Evolutionary conservation across 2,113 vertebrate species (phyloP).

Genomic region (Ginglymostoma cirratum): DNA sequence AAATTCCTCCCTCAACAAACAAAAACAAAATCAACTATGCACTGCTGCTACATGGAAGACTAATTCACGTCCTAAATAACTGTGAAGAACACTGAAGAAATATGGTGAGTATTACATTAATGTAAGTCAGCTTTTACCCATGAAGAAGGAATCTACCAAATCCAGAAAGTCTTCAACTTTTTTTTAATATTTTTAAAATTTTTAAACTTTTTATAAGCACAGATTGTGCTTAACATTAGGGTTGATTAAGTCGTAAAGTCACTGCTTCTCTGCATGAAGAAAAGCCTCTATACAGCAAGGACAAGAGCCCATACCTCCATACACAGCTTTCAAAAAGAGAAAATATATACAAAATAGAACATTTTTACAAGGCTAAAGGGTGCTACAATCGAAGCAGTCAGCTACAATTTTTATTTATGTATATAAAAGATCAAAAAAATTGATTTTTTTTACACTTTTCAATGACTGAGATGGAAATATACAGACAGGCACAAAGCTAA

Average conservation of each 20-base stretch:
- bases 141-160: not conserved
- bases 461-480: constrained; percentile 37
- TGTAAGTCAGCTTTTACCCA: not conserved
- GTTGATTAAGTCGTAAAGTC: constrained; percentile 63
- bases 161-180: constrained; percentile 45
- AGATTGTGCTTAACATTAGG: constrained; percentile 67
- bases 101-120: not conserved
- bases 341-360: constrained; percentile 76
- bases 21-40: not conserved
- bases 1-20: not conserved
- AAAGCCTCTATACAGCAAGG: constrained; percentile 70
- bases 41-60: not conserved
- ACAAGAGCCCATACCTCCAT: constrained; percentile 56
- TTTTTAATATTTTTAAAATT: constrained; percentile 54
- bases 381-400: constrained; percentile 66
- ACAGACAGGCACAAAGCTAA: constrained; percentile 41
- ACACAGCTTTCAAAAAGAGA: constrained; percentile 62
- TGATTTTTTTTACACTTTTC: constrained; percentile 36
- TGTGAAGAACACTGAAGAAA: not conserved
- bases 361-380: constrained; percentile 66
- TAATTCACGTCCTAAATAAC: not conserved
- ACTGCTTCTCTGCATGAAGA: constrained; percentile 67
- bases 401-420: constrained; percentile 53
- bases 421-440: constrained; percentile 37
- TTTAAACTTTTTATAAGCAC: constrained; percentile 64